Evolutionary conservation across 1,140 invertebrate genomes (phyloP), one percentile per base, ranked within the genome.

Genomic region (Magallana ariakensis): DNA sequence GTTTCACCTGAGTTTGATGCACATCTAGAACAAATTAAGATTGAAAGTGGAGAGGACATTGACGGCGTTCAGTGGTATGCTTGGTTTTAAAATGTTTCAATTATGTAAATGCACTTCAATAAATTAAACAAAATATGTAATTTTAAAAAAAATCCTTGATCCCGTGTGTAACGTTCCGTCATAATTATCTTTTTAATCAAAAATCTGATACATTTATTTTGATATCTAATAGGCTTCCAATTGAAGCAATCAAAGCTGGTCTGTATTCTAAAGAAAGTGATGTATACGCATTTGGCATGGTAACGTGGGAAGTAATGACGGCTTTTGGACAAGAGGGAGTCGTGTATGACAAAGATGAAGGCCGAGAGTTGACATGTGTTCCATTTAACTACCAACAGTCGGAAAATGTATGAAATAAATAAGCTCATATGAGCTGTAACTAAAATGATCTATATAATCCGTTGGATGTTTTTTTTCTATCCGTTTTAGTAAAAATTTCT

Each of bases 261-360:
- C 66, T 70, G 11, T 70, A 70, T 70, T 70, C 66, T 13, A 70
- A 70, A 70, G 66, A 70, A 70, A 70, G 66, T 70, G 66, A 70
- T 70, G 66, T 70, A 11, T 70, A 70, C 10, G 66, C 66, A 11
- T 70, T 70, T 26, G 66, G 66, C 13, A 70, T 70, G 66, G 33
- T 70, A 0, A 70, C 66, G 0, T 70, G 66, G 66, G 66, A 70
- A 13, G 66, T 70, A 19, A 70, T 70, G 66, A 26, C 66, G 13
- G 66, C 66, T 11, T 70, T 70, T 70, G 66, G 66, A 70, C 66
- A 70, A 26, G 66, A 70, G 22, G 66, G 66, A 70, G 66, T 70
- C 33, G 66, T 70, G 22, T 70, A 70, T 70, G 26, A 70, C 22
- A 19, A 70, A 22, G 66, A 70, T 13, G 66, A 70, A 70, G 66